Conservation (phyloP, 2,888 invertebrate species). For the Mayetiola destructor region DNA sequence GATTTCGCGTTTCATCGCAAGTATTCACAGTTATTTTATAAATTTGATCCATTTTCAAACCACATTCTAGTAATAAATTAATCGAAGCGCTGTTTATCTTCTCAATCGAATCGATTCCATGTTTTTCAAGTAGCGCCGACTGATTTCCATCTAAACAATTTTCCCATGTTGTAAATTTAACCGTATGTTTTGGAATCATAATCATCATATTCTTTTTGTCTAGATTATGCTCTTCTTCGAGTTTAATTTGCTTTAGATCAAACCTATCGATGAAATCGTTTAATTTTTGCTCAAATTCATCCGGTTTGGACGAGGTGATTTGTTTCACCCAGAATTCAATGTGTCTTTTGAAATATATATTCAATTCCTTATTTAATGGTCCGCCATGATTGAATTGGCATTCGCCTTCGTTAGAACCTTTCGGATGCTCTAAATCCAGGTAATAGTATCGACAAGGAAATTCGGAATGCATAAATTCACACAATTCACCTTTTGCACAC, state of each 20-base stretch:
- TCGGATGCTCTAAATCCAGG: neutral
- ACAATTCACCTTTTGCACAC: neutral
- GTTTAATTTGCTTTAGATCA: neutral
- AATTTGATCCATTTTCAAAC: slow-evolving; percentile 4
- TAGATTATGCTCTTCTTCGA: neutral
- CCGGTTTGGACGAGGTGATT: neutral
- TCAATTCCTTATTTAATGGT: neutral
- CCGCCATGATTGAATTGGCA: slow-evolving; percentile 5
- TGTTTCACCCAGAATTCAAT: neutral
- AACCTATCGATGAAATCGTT: neutral
- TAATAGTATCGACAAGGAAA: slow-evolving; percentile 13
- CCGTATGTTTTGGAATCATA: too few species aligned
- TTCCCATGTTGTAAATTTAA: too few species aligned
- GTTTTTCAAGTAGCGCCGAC: too few species aligned
- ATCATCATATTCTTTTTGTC: too few species aligned
- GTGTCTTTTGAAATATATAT: neutral
- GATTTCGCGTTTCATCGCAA: neutral
- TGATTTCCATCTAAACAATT: neutral
- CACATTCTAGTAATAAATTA: neutral
- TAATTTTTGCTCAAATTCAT: neutral
- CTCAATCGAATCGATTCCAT: too few species aligned
- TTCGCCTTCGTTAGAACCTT: too few species aligned
- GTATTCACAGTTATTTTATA: neutral
- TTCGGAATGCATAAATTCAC: slow-evolving; percentile 11
- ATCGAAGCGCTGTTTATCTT: neutral